phyloP scores from a whole-genome alignment of 2,888 invertebrate species.

The Halictus quadricinctus region DNA sequence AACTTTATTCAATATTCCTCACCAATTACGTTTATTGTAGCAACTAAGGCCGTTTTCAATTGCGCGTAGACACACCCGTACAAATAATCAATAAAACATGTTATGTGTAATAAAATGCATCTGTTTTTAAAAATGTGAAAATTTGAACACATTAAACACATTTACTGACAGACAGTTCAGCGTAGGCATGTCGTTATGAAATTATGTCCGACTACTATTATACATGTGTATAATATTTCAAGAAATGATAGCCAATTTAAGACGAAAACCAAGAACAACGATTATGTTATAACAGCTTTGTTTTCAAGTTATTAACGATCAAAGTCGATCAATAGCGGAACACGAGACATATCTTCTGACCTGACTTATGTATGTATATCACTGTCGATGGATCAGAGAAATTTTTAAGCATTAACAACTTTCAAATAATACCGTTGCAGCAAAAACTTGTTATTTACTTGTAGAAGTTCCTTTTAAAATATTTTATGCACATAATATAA shows the following conservation, averaged over 20 bases:
- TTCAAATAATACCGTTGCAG: no score
- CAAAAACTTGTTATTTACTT: no score
- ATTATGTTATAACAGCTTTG: background rate
- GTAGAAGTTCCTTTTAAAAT: no score
- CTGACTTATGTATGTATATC: no score
- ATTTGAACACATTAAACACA: background rate
- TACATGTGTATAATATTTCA: background rate
- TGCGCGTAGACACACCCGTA: background rate
- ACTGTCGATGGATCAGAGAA: background rate
- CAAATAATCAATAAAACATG: background rate
- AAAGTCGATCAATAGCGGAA: background rate
- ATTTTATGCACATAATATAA: no score
- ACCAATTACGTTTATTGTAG: background rate
- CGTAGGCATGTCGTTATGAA: background rate
- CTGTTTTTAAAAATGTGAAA: background rate
- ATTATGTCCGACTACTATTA: background rate
- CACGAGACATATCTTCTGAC: background rate
- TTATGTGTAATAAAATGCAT: background rate
- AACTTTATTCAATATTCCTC: background rate
- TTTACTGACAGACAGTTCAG: background rate
- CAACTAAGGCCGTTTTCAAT: background rate
- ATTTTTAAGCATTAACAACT: no score
- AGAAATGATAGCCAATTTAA: background rate
- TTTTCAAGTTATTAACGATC: conserved; percentile 4
- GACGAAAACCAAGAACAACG: background rate